Base-by-base conservation (phyloP, 2,888 invertebrate genomes). In the Cataglyphis altisquamis region DNA sequence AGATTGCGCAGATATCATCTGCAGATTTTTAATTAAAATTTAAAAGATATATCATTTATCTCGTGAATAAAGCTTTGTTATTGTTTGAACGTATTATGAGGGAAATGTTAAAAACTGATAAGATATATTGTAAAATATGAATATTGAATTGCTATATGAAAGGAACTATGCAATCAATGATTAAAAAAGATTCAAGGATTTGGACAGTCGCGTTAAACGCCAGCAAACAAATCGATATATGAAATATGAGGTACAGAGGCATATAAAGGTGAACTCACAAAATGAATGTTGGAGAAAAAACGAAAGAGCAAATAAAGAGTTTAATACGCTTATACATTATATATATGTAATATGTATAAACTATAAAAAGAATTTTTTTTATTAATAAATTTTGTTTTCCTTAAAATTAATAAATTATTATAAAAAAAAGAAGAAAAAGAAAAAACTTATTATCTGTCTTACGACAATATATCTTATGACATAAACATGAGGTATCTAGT, bases 221-320 rank as follows among this genome's bases (percentile, higher is more conserved):
- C n/a, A 73, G 60, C 29, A 60, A 72, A 72, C 18, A n/a, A 25
- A 41, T 73, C 60, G 41, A 73, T 73, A 41, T 60, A 73, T 41
- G 60, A 73, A 12, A 9, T 12, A 41, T 12, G 6, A 25, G 21
- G 0, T 1, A 29, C 29, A 29, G 29, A 3, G 12, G 10, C 12
- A 21, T 25, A 39, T 73, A 60, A 73, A 62, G 41, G n/a, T 60
- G n/a, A 6, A n/a, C 0, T 62, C 41, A 60, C 29, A 41, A 29
- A 12, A 25, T 60, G 60, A 32, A 60, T 48, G 0, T 12, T 29
- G 0, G 29, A 60, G 29, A 6, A 60, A 15, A 12, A 21, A n/a
- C 21, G 10, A n/a, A 29, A 60, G 4, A 3, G 5, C 15, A 3
- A 25, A 29, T 21, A 0, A 60, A 29, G 5, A 60, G 8, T 60